phyloP scores from a whole-genome alignment of 2,888 invertebrate genomes.

The Rhamphomyia laevipes region DNA sequence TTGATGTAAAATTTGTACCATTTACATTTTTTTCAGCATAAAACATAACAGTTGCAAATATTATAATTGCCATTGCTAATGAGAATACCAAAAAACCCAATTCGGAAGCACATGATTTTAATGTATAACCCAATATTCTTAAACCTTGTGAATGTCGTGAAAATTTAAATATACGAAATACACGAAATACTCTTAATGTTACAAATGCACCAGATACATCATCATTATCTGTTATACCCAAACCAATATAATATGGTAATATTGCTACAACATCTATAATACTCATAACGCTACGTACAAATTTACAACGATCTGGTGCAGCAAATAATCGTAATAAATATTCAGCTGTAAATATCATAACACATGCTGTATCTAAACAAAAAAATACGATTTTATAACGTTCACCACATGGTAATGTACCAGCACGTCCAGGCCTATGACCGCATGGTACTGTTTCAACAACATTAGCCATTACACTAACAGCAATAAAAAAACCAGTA shows the following conservation, averaged over 20 bases:
- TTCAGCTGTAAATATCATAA: slow-evolving; percentile 99
- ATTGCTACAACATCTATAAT: slow-evolving; percentile 99
- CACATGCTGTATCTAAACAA: slow-evolving; percentile 97
- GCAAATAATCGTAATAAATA: slow-evolving; percentile 91
- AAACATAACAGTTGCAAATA: slow-evolving; percentile 99
- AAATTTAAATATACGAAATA: slow-evolving; percentile 99
- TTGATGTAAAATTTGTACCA: slow-evolving; percentile 95
- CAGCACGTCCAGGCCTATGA: slow-evolving; percentile 71
- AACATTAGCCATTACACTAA: slow-evolving; percentile 98
- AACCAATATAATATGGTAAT: slow-evolving; percentile 95
- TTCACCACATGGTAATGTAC: slow-evolving; percentile 90
- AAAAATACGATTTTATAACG: slow-evolving; percentile 97
- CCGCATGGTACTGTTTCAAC: slow-evolving; percentile 96
- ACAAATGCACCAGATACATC: slow-evolving; percentile 99
- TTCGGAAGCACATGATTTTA: slow-evolving; percentile 98
- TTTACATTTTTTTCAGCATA: slow-evolving; percentile 99
- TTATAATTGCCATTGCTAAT: slow-evolving; percentile 99
- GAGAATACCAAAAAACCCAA: slow-evolving; percentile 99
- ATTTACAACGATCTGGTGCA: slow-evolving; percentile 96
- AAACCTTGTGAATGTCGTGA: slow-evolving; percentile 98
- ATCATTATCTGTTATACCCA: slow-evolving; percentile 95
- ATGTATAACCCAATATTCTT: slow-evolving; percentile 95
- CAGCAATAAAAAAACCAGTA: slow-evolving; percentile 98
- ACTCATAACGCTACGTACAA: slow-evolving; percentile 97
- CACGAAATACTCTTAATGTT: slow-evolving; percentile 95